A percentile compares a stretch with the other conserved stretches of the same genome.
phyloP scores from a whole-genome alignment of 2,113 vertebrate species.

The Anolis carolinensis region DNA sequence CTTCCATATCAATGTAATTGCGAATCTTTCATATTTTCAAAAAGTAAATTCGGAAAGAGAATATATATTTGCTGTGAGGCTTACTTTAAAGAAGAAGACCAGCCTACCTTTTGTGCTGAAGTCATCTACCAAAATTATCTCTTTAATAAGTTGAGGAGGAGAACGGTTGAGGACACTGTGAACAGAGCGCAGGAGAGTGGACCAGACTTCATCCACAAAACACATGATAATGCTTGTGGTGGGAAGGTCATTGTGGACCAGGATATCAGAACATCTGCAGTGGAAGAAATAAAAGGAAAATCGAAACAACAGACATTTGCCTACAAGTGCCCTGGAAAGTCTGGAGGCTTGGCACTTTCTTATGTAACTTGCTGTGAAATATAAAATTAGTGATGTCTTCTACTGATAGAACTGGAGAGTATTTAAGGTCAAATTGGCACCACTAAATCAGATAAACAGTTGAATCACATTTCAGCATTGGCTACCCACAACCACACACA shows the following conservation, averaged over 20 bases:
- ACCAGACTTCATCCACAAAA: constrained; percentile 98
- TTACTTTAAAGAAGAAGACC: background rate
- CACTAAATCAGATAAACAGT: no score
- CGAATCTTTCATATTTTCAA: no score
- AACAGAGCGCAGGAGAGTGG: constrained; percentile 92
- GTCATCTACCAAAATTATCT: constrained; percentile 95
- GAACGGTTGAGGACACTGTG: constrained; percentile 94
- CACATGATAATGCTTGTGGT: constrained; percentile 94
- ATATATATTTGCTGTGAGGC: background rate
- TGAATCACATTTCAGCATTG: no score
- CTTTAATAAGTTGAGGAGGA: constrained; percentile 84
- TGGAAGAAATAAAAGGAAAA: background rate
- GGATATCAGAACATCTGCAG: constrained; percentile 81
- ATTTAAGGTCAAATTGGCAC: no score
- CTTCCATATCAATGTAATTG: no score
- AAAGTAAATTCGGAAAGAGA: constrained; percentile 1
- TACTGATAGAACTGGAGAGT: accelerated
- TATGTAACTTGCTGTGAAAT: background rate
- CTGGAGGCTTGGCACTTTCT: background rate
- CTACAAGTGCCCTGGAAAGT: background rate
- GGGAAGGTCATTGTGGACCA: constrained; percentile 86
- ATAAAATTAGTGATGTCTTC: accelerated
- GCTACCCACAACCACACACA: no score
- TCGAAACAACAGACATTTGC: background rate
- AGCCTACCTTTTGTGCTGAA: constrained; percentile 89